phyloP scores from a whole-genome alignment of 2,797 vertebrate species.

The Sebastes diaconus region DNA sequence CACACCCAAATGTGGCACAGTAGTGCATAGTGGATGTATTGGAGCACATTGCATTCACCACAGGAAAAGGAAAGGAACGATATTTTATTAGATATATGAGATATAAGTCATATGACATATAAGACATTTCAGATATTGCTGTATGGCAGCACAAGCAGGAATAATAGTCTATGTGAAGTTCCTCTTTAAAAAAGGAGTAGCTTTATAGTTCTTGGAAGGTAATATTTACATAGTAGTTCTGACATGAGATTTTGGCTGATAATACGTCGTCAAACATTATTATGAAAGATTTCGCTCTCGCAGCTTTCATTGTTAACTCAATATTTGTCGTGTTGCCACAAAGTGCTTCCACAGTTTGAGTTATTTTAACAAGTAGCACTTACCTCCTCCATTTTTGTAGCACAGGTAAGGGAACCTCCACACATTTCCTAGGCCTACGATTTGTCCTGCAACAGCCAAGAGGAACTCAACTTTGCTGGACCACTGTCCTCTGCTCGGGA shows the following conservation, averaged over 20 bases:
- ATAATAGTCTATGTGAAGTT: background rate
- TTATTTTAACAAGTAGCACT: constrained; percentile 25
- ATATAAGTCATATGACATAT: background rate
- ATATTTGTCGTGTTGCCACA: background rate
- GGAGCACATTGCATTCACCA: background rate
- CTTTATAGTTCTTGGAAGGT: background rate
- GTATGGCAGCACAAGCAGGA: background rate
- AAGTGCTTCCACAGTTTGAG: background rate
- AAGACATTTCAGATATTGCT: background rate
- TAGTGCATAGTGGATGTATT: background rate
- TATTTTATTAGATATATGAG: background rate
- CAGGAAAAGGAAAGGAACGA: background rate
- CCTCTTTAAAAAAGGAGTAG: background rate
- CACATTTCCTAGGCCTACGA: constrained; percentile 86
- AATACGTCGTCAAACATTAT: background rate
- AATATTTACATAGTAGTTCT: background rate
- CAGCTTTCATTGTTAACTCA: background rate
- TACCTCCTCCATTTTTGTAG: constrained; percentile 88
- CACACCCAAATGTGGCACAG: background rate
- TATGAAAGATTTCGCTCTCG: background rate
- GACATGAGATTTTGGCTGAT: background rate
- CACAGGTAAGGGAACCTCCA: constrained; percentile 87
- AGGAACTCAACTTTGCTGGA: constrained; percentile 84
- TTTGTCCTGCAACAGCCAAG: constrained; percentile 85
- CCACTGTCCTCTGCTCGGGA: constrained; percentile 79